Evolutionary conservation across 35 echinoderm and acorn worm species (phyloP), one percentile per base, ranked within the genome.

Genomic region (Amphiura filiformis): DNA sequence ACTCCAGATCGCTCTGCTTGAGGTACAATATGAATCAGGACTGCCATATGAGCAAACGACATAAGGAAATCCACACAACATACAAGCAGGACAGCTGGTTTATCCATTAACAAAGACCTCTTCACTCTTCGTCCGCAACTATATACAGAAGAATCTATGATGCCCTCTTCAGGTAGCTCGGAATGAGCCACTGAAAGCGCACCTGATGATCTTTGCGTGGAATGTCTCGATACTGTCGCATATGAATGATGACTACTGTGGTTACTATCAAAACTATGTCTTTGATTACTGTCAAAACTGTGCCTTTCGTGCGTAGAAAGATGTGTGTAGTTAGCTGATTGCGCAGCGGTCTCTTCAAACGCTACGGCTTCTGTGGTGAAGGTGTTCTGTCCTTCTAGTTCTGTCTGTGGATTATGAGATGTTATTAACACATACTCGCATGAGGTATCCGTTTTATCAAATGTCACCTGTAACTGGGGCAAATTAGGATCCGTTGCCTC

Each of bases 11-110:
- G 18, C n/a, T 39, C 32, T 37, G 86, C 78, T 30, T 76, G 86
- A 18, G 86, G 75, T 3, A 88, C 76, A 76, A 88, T 31, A 77
- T 88, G 77, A 22, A 80, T n/a, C 0, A 65, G 39, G 5, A 88
- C 44, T 18, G 76, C 40, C 2, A 79, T 47, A 31, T 80, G 78
- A 14, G 38, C 86, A 52, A 78, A 64, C n/a, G 76, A 76, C 22
- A 80, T 78, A 5, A 61, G 44, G 39, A 88, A 80, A 23, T 36
- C 39, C 12, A 64, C 77, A 17, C 39, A 31, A 56, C 76, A 88
- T 1, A 80, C 34, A 42, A 88, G 34, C 76, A 88, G 75, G 35
- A 64, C 32, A 35, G 75, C 75, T 78, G 32, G 76, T 33, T 34
- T 57, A 65, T 88, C 39, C 78, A 56, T 38, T 23, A 57, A 57